Evolutionary conservation across 2,113 vertebrate species (phyloP).

Genomic region (Hirundichthys speculiger): DNA sequence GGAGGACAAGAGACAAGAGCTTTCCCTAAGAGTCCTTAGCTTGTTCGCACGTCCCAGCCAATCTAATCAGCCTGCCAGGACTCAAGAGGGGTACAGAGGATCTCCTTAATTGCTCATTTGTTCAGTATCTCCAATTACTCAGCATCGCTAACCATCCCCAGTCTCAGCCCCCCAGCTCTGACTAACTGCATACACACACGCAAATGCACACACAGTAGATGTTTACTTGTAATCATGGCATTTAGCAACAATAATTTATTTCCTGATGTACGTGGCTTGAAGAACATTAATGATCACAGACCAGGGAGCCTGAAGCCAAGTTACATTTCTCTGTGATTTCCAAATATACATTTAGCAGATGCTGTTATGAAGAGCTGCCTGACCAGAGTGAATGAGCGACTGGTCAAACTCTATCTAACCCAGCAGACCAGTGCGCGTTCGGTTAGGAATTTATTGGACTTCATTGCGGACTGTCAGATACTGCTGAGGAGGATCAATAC

Average conservation of each 20-base stretch:
- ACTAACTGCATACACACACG: conserved; percentile 71
- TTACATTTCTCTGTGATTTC: conserved; percentile 32
- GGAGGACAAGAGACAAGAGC: conserved; percentile 16
- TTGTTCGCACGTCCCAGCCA: conserved; percentile 77
- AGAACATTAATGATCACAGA: conserved; percentile 67
- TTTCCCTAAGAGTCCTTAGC: conserved; percentile 66
- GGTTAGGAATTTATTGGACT: conserved; percentile 11
- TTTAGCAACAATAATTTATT: conserved; percentile 74
- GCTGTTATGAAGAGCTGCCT: conserved; percentile 2
- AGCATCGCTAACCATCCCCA: conserved; percentile 55
- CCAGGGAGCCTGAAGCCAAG: conserved; percentile 35
- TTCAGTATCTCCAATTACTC: conserved; percentile 69
- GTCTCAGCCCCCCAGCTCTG: conserved; percentile 50
- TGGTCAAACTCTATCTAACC: conserved; percentile 5
- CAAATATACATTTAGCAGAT: conserved; percentile 30
- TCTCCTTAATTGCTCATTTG: conserved; percentile 74
- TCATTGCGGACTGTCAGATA: conserved; percentile 8
- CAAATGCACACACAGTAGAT: conserved; percentile 72
- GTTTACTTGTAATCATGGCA: conserved; percentile 77
- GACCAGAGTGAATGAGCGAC: conserved; percentile 2
- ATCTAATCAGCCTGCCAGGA: conserved; percentile 79
- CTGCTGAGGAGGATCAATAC: conserved; percentile 13
- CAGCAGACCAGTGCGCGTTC: conserved; percentile 11
- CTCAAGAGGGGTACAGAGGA: conserved; percentile 65
- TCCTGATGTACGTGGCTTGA: conserved; percentile 66